phyloP scores from a whole-genome alignment of 2,113 vertebrate genomes.

The Jaculus jaculus region DNA sequence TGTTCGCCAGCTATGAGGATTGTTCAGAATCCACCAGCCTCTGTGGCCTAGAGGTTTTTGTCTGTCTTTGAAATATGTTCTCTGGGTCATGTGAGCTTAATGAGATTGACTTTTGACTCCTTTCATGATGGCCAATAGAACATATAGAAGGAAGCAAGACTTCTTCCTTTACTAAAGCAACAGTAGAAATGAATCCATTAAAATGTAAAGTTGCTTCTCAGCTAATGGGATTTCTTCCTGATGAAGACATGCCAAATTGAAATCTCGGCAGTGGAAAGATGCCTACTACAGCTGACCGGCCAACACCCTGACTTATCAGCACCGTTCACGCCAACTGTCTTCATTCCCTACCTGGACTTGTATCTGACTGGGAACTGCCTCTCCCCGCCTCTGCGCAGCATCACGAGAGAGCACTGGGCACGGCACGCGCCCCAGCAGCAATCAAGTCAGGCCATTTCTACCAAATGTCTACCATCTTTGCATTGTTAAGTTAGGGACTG shows the following conservation, averaged over 20 bases:
- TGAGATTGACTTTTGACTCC: background rate
- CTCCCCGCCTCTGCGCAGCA: background rate
- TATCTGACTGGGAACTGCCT: background rate
- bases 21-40: accelerated
- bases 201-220: no score
- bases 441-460: background rate
- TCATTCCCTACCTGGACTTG: background rate
- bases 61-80: background rate
- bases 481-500: background rate
- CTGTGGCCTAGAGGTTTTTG: accelerated
- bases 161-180: background rate
- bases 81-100: background rate
- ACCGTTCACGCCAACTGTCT: background rate
- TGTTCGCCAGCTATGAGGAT: accelerated
- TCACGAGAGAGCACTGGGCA: background rate
- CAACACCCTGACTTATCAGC: background rate
- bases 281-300: background rate
- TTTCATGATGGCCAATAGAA: background rate
- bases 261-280: background rate
- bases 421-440: no score
- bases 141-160: background rate
- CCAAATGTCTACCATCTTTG: background rate
- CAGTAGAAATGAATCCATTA: background rate
- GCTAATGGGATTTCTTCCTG: background rate
- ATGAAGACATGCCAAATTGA: background rate